phyloP scores from a whole-genome alignment of 2,113 vertebrate species.

The Phoenicopterus ruber region DNA sequence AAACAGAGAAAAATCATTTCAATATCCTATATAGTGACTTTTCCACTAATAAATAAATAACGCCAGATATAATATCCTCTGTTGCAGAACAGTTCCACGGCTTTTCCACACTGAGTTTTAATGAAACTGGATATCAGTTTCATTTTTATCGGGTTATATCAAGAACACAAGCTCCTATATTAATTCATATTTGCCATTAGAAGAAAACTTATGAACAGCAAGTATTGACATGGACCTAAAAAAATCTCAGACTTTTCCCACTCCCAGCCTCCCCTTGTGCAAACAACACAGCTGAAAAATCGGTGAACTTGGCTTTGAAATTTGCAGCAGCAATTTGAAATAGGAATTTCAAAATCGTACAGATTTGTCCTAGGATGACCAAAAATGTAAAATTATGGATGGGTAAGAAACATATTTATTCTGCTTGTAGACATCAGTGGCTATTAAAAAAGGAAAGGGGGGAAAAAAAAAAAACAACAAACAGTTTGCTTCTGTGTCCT shows the following conservation, averaged over 20 bases:
- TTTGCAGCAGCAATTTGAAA: neutral
- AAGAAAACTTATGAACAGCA: neutral
- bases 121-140: conserved; percentile 20
- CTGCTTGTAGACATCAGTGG: neutral
- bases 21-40: neutral
- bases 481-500: neutral
- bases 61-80: neutral
- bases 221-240: neutral
- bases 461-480: too few relatives aligned
- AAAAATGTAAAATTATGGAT: neutral
- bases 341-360: neutral
- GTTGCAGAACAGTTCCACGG: neutral
- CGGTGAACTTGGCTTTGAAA: neutral
- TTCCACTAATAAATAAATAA: conserved; percentile 5
- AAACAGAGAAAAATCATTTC: neutral
- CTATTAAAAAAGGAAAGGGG: neutral
- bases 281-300: neutral
- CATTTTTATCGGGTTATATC: neutral
- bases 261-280: neutral
- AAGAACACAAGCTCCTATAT: neutral
- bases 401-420: neutral
- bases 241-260: neutral
- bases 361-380: neutral
- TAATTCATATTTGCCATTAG: neutral
- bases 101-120: neutral